These are phyloP conservation scores for Alloscopus bannaensis DNA, from an alignment of 2,888 invertebrate genomes.

Conservation along the genomic window DNA sequence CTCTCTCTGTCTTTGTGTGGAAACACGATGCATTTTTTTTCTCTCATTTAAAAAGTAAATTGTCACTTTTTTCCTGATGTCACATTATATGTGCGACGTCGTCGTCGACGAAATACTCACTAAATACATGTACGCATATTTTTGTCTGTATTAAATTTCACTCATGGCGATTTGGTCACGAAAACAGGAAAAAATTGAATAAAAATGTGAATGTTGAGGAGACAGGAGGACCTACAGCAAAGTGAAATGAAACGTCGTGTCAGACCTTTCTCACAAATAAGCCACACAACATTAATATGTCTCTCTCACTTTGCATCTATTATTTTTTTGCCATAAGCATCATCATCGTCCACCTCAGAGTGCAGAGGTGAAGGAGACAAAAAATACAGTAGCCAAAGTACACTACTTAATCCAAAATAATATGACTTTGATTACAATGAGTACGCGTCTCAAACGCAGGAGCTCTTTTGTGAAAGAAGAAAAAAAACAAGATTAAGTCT, in stretches of 20 bases:
- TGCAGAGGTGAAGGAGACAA: constrained; percentile 2
- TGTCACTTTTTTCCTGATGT: constrained; percentile 47
- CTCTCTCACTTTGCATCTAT: constrained; percentile 11
- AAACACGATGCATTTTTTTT: constrained; percentile 11
- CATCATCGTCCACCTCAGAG: too few relatives aligned
- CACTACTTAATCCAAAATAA: constrained; percentile 39
- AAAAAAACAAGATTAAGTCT: constrained; percentile 1
- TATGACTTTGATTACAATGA: constrained; percentile 52
- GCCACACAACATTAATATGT: constrained; percentile 1
- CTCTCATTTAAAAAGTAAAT: constrained; percentile 40
- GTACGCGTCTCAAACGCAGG: background rate
- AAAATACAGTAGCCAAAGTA: constrained; percentile 40
- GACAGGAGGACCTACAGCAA: constrained; percentile 58
- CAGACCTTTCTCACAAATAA: background rate
- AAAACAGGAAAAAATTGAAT: too few relatives aligned
- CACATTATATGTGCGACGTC: background rate
- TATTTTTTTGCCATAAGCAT: too few relatives aligned
- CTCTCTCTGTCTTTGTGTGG: too few relatives aligned
- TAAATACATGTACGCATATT: constrained; percentile 4
- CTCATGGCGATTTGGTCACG: constrained; percentile 10
- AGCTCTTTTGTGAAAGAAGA: constrained; percentile 1
- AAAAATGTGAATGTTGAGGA: background rate
- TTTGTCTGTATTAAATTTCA: constrained; percentile 55
- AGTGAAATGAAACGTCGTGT: constrained; percentile 24
- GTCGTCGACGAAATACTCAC: background rate